A percentile compares a stretch with the other conserved stretches of the same genome.
These are phyloP conservation scores for Xylocampa areola DNA, from an alignment of 2,888 invertebrate species.

Conservation along the genomic window DNA sequence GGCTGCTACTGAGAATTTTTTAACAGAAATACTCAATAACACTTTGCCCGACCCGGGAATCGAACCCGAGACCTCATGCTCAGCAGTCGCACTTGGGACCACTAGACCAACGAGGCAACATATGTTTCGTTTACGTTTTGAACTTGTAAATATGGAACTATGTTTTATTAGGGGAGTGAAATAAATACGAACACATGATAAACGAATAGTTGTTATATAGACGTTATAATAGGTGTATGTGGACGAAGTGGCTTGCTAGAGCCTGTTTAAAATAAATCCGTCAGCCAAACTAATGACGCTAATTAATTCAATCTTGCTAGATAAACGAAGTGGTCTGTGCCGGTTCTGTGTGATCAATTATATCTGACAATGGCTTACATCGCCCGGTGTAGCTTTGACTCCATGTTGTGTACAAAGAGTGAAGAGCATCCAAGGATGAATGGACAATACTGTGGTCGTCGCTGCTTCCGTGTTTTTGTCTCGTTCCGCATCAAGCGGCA, in stretches of 20 bases:
- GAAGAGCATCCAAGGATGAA: slow-evolving; percentile 75
- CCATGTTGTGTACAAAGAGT: slow-evolving; percentile 59
- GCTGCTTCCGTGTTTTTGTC: slow-evolving; percentile 85
- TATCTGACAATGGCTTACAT: slow-evolving; percentile 53
- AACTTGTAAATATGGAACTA: no score
- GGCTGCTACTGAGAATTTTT: no score
- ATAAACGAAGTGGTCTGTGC: slow-evolving; percentile 66
- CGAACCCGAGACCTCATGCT: no score
- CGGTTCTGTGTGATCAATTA: slow-evolving; percentile 66
- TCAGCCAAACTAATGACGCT: slow-evolving; percentile 64
- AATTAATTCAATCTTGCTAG: slow-evolving; percentile 70
- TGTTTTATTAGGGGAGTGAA: no score
- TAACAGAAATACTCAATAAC: no score
- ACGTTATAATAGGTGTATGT: slow-evolving; percentile 12
- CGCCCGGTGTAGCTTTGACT: slow-evolving; percentile 41
- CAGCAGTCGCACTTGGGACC: no score
- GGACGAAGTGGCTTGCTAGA: slow-evolving; percentile 30
- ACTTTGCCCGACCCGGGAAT: no score
- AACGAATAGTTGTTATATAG: no score
- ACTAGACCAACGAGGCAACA: no score
- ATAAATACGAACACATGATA: no score
- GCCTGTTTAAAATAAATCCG: slow-evolving; percentile 46
- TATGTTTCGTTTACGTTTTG: no score
- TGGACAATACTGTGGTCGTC: slow-evolving; percentile 78
- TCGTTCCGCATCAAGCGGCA: slow-evolving; percentile 77